phyloP scores from a whole-genome alignment of 1,140 invertebrate genomes.

The Eupeodes corollae region DNA sequence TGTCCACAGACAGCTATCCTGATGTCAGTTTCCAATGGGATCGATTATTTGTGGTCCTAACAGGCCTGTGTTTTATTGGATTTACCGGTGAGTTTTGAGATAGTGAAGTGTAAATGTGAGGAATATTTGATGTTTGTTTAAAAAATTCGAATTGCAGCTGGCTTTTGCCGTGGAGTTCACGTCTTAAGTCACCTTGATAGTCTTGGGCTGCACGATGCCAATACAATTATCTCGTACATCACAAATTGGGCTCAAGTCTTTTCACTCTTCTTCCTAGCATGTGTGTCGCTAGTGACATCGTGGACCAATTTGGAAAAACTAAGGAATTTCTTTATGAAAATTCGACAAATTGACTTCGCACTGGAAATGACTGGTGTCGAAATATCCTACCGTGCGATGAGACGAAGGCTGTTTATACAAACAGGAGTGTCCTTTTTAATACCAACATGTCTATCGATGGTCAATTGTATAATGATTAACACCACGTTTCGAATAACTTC shows the following conservation, averaged over 20 bases:
- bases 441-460: conserved; percentile 8
- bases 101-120: too few species aligned
- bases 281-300: conserved; percentile 1
- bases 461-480: conserved; percentile 12
- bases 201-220: background rate
- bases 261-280: conserved; percentile 7
- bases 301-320: conserved; percentile 6
- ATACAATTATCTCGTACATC: conserved; percentile 5
- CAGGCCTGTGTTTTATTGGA: too few species aligned
- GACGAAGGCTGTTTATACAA: conserved; percentile 2
- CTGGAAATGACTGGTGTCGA: background rate
- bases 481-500: background rate
- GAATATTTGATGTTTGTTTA: too few species aligned
- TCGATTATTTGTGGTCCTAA: background rate
- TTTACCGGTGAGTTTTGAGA: too few species aligned
- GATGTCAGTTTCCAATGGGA: conserved; percentile 2
- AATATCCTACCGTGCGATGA: conserved; percentile 3
- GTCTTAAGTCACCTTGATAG: background rate
- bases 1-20: too few species aligned
- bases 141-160: conserved; percentile 1
- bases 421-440: conserved; percentile 5
- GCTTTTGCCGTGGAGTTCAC: conserved; percentile 4
- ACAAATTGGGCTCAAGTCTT: conserved; percentile 10
- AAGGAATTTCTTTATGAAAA: background rate
- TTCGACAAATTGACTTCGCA: conserved; percentile 7